A percentile compares a stretch with the other conserved stretches of the same genome.
phyloP scores from a whole-genome alignment of 2,888 invertebrate genomes.

The Drosophila cognata region DNA sequence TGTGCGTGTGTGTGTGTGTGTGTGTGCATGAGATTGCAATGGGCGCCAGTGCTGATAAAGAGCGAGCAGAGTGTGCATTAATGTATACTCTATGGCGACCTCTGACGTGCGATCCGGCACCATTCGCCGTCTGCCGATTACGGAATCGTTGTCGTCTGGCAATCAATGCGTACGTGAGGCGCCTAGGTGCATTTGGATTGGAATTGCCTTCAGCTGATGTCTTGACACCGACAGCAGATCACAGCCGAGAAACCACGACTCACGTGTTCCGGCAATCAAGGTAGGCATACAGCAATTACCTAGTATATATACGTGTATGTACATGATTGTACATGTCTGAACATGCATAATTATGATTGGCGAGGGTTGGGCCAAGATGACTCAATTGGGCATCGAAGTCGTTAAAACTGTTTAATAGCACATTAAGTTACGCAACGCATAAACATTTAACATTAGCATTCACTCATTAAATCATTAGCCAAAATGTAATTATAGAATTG shows the following conservation, averaged over 20 bases:
- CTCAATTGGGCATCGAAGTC: constrained; percentile 54
- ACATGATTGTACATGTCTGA: neutral
- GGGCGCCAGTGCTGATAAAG: constrained; percentile 12
- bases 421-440: constrained; percentile 59
- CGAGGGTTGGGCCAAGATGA: constrained; percentile 28
- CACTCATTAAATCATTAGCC: constrained; percentile 71
- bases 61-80: constrained; percentile 4
- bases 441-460: constrained; percentile 66
- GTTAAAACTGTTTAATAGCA: constrained; percentile 64
- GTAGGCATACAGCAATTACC: constrained; percentile 11
- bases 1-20: neutral
- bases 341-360: constrained; percentile 8
- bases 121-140: constrained; percentile 22
- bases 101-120: constrained; percentile 19
- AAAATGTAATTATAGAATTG: constrained; percentile 55
- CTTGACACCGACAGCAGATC: constrained; percentile 18
- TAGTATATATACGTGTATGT: constrained; percentile 4
- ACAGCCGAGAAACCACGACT: constrained; percentile 10
- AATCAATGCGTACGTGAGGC: constrained; percentile 55
- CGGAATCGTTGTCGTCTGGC: neutral
- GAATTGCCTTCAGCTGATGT: constrained; percentile 29
- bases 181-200: constrained; percentile 37
- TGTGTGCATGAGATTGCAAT: neutral
- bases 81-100: constrained; percentile 6
- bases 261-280: constrained; percentile 34